Evolutionary conservation across 2,113 vertebrate genomes (phyloP), one percentile per base, ranked within the genome.

Genomic region (Odontesthes bonariensis): DNA sequence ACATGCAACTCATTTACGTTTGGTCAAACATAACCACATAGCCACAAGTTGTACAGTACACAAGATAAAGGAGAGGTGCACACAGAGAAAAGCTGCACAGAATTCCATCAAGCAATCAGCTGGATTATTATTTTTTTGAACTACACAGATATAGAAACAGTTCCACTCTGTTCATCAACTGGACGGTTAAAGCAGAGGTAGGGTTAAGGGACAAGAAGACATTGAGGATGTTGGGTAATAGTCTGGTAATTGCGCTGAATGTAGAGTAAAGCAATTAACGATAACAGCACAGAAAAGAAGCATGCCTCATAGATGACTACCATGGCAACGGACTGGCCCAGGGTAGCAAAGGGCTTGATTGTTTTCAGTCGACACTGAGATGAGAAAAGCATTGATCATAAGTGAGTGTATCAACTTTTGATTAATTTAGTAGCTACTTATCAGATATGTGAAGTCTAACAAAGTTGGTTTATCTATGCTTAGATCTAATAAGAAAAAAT

Each of bases 301-400:
- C 75, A 69, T 70, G 82, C 52, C 46, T 86, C 79, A 73, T 64
- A 84, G 86, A 86, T 23, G 72, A 90, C 58, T 83, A 76, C 89
- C 88, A 92, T 91, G 83, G 89, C 89, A 92, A 91, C 91, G 79
- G 87, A 74, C 85, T 56, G 66, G 75, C 65, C 81, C 75, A 82
- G 78, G 78, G 82, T 77, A 81, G 68, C 66, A 65, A 79, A 72
- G 60, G 74, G 69, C 56, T 59, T 16, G 12, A 77, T 75, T 79
- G 81, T 67, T 76, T 70, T 88, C 66, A 78, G 51, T 74, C 78
- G 20, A 61, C 67, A 59, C 46, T 42, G 63, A 77, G 71, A 84
- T 52, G 69, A 73, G 77, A 71, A 77, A 75, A 75, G 51, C 49
- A 73, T 78, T 75, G 14, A 62, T 85, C 52, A 77, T 59, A 4